These are phyloP conservation scores for Lamprotornis superbus DNA, from an alignment of 2,113 vertebrate genomes.

Conservation along the genomic window DNA sequence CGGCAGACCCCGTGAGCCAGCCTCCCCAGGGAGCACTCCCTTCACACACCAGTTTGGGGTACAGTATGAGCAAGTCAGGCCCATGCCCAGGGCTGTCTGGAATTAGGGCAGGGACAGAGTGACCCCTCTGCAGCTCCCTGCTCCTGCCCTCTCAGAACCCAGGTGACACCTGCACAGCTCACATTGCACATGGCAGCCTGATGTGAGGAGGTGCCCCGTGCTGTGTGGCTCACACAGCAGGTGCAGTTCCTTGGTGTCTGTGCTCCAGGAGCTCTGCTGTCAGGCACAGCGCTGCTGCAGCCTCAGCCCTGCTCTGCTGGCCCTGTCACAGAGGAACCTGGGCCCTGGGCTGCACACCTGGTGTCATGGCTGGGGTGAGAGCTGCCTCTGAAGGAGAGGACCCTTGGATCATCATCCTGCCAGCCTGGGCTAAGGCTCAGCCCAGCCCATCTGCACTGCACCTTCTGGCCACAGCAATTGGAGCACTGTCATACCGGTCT, in stretches of 20 bases:
- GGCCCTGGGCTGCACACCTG: background rate
- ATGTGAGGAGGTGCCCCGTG: background rate
- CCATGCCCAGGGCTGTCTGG: background rate
- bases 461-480: background rate
- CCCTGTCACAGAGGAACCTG: background rate
- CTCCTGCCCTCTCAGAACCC: background rate
- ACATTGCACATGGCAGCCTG: fast-evolving
- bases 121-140: background rate
- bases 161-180: background rate
- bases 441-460: background rate
- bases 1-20: conserved; percentile 22
- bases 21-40: conserved; percentile 20
- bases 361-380: background rate
- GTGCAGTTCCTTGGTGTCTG: background rate
- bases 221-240: background rate
- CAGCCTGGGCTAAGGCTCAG: background rate
- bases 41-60: conserved; percentile 60
- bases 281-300: background rate
- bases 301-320: background rate
- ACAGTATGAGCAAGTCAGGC: conserved; percentile 54
- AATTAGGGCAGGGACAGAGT: background rate
- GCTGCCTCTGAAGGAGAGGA: background rate
- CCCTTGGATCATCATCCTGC: background rate
- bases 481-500: background rate
- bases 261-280: background rate